phyloP scores from a whole-genome alignment of 2,113 vertebrate genomes.

The Chitala chitala region DNA sequence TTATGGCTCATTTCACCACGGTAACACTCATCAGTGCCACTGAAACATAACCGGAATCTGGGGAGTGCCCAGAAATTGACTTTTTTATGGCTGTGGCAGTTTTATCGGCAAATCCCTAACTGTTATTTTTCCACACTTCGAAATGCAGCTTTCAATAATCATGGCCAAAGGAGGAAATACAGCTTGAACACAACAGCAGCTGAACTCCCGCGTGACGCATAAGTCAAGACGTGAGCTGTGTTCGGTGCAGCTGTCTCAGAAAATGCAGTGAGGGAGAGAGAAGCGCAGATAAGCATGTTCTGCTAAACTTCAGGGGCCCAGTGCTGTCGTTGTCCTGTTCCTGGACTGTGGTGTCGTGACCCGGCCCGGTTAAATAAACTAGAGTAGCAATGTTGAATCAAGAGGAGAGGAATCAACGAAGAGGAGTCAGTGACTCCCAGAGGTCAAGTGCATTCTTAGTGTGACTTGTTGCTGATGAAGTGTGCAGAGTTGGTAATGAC shows the following conservation, averaged over 20 bases:
- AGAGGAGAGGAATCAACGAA: too few species aligned
- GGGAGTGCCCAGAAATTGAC: background rate
- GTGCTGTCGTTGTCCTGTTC: too few species aligned
- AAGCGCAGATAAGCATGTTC: too few species aligned
- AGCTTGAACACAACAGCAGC: constrained; percentile 43
- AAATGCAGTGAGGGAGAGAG: constrained; percentile 44
- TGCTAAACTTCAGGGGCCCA: too few species aligned
- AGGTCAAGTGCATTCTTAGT: too few species aligned
- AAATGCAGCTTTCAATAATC: constrained; percentile 51
- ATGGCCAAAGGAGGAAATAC: constrained; percentile 44
- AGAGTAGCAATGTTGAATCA: too few species aligned
- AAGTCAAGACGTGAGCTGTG: constrained; percentile 52
- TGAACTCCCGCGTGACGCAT: constrained; percentile 58
- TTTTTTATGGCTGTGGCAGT: too few species aligned
- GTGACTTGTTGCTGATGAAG: too few species aligned
- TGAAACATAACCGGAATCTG: background rate
- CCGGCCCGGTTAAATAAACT: too few species aligned
- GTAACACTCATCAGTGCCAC: constrained; percentile 1
- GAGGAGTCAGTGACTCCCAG: too few species aligned
- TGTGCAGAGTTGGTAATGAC: too few species aligned
- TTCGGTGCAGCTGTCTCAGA: constrained; percentile 36
- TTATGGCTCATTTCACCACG: background rate
- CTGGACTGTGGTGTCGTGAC: too few species aligned
- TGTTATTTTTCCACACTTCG: constrained; percentile 35
- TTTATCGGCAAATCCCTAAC: constrained; percentile 37